Evolutionary conservation across 2,113 vertebrate species (phyloP).

Genomic region (Esox niger): DNA sequence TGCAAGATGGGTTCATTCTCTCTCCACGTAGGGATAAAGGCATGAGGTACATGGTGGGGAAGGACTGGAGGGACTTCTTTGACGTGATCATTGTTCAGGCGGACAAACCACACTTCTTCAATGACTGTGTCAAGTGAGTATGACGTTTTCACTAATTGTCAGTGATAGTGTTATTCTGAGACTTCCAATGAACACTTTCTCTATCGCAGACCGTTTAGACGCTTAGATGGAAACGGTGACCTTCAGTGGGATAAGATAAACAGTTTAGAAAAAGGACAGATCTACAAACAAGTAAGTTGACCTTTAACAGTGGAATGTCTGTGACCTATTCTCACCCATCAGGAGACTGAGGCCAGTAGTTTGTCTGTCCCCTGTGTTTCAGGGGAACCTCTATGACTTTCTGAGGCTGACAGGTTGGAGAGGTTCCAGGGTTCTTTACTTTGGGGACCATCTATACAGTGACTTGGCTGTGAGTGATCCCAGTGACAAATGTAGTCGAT

Average conservation of each 20-base stretch:
- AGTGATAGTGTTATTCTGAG: slow-evolving; percentile 68
- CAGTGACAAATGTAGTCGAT: too few relatives aligned
- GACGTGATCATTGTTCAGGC: slow-evolving; percentile 83
- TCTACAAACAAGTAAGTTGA: slow-evolving; percentile 80
- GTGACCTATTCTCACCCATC: neutral
- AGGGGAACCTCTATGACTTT: slow-evolving; percentile 96
- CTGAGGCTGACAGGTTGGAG: slow-evolving; percentile 90
- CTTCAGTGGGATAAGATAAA: slow-evolving; percentile 80
- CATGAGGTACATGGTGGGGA: slow-evolving; percentile 83
- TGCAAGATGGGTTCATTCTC: too few relatives aligned
- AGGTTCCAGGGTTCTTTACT: slow-evolving; percentile 94
- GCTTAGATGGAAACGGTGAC: slow-evolving; percentile 76
- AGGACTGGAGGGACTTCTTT: slow-evolving; percentile 83
- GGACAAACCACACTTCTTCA: slow-evolving; percentile 85
- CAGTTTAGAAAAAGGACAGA: slow-evolving; percentile 77
- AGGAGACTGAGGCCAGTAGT: neutral
- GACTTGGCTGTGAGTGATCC: slow-evolving; percentile 88
- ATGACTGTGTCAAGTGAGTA: slow-evolving; percentile 81
- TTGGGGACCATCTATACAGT: slow-evolving; percentile 95
- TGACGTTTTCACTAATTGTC: slow-evolving; percentile 46
- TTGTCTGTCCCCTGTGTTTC: slow-evolving; percentile 21
- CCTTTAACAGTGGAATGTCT: neutral
- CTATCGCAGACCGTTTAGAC: slow-evolving; percentile 74
- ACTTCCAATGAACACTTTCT: too few relatives aligned
- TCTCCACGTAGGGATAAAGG: slow-evolving; percentile 74